A percentile compares a stretch with the other conserved stretches of the same genome.
These are phyloP conservation scores for Galemys pyrenaicus DNA, from an alignment of 2,113 vertebrate species.

Conservation along the genomic window DNA sequence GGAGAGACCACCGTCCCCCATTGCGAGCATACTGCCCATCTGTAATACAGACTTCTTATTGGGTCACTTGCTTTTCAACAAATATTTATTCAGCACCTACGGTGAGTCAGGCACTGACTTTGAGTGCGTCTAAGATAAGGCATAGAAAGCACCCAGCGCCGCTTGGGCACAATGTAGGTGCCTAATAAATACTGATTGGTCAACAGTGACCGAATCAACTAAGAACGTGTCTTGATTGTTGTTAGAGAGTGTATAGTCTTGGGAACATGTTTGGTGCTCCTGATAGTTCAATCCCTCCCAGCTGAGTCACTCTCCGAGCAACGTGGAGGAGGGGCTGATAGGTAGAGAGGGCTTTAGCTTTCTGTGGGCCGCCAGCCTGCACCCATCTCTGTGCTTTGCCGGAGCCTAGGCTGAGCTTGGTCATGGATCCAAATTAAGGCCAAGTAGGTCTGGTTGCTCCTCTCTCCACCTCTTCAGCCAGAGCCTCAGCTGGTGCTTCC, in stretches of 20 bases:
- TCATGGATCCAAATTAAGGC: not conserved
- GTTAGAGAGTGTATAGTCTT: not conserved
- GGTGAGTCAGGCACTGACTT: not conserved
- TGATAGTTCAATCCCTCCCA: not conserved
- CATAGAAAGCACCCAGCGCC: too few species aligned
- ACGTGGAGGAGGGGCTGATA: not conserved
- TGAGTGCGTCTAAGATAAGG: not conserved
- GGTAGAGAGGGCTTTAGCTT: not conserved
- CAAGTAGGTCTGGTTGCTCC: too few species aligned
- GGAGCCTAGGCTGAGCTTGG: not conserved
- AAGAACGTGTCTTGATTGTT: not conserved
- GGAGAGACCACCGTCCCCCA: not conserved
- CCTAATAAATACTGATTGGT: not conserved
- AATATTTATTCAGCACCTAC: not conserved
- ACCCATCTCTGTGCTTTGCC: not conserved
- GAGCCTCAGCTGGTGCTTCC: not conserved
- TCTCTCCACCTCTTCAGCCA: not conserved
- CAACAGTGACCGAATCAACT: not conserved
- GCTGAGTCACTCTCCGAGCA: not conserved
- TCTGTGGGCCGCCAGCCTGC: rapidly evolving
- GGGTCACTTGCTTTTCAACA: not conserved
- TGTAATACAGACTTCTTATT: not conserved
- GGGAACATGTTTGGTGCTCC: too few species aligned
- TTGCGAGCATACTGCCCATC: not conserved
- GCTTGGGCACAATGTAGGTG: not conserved